Conservation (phyloP, 2,888 invertebrate genomes). For the Argynnis bischoffii region DNA sequence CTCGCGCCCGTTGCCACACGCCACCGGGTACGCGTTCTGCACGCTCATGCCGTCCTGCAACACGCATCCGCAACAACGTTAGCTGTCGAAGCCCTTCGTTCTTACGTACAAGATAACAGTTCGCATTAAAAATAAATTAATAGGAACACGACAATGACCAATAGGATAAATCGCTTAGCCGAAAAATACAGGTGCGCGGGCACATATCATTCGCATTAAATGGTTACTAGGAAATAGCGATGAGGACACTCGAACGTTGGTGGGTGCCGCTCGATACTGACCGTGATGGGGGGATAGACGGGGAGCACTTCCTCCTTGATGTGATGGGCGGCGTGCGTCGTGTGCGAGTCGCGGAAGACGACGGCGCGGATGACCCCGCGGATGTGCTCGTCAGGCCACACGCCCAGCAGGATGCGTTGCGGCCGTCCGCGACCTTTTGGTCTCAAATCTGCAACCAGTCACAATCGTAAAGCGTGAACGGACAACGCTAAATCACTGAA, state of each 20-base stretch:
- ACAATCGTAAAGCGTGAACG: constrained; percentile 79
- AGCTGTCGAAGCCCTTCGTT: constrained; percentile 15
- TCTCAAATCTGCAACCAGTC: constrained; percentile 87
- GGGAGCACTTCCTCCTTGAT: constrained; percentile 87
- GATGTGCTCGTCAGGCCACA: constrained; percentile 97
- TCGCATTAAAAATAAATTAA: constrained; percentile 29
- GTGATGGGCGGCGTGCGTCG: constrained; percentile 88
- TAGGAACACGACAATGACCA: constrained; percentile 36
- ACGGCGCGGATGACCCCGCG: constrained; percentile 95
- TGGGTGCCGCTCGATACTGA: constrained; percentile 60
- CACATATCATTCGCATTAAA: constrained; percentile 11
- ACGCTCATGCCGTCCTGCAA: constrained; percentile 85
- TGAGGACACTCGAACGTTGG: constrained; percentile 16
- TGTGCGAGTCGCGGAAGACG: constrained; percentile 92
- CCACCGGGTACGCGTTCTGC: constrained; percentile 80
- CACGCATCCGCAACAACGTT: constrained; percentile 46
- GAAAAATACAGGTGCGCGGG: background rate
- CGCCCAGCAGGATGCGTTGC: constrained; percentile 93
- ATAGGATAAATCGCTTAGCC: constrained; percentile 42
- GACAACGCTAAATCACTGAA: constrained; percentile 45
- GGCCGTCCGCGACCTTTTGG: constrained; percentile 96
- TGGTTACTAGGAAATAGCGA: background rate
- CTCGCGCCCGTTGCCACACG: constrained; percentile 81
- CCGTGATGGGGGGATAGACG: constrained; percentile 73
- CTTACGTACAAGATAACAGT: background rate